Percentiles rank a stretch among this genome's conserved stretches.
These are phyloP conservation scores for Athalia circularis DNA, from an alignment of 2,888 invertebrate genomes.

Conservation along the genomic window DNA sequence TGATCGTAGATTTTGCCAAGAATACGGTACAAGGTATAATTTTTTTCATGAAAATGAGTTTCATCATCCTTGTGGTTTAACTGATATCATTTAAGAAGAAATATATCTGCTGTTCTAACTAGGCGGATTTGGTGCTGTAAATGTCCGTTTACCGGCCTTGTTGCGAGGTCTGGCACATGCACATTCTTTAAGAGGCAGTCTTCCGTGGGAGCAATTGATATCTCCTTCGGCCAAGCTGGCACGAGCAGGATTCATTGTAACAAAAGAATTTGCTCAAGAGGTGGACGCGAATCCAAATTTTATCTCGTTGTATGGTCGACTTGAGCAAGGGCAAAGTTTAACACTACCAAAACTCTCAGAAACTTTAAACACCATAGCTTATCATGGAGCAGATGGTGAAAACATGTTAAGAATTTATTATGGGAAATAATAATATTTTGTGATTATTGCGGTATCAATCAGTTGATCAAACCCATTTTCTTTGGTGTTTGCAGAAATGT, in stretches of 20 bases:
- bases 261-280: conserved; percentile 75
- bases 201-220: conserved; percentile 79
- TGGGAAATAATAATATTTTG: background rate
- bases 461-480: conserved; percentile 28
- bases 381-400: conserved; percentile 69
- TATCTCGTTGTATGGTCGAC: conserved; percentile 71
- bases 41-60: background rate
- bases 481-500: conserved; percentile 59
- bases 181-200: conserved; percentile 76
- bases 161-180: conserved; percentile 78
- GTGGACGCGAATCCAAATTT: conserved; percentile 69
- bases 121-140: conserved; percentile 52
- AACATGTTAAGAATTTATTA: background rate
- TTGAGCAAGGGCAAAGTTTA: conserved; percentile 74
- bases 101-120: conserved; percentile 26
- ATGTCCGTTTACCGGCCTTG: conserved; percentile 76
- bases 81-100: background rate
- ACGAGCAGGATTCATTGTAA: conserved; percentile 75
- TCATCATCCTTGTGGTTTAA: background rate
- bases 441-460: conserved; percentile 58
- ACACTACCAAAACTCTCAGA: conserved; percentile 75
- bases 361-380: conserved; percentile 76
- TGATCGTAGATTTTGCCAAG: conserved; percentile 77
- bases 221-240: conserved; percentile 78
- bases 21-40: conserved; percentile 65